phyloP scores from a whole-genome alignment of 2,888 invertebrate genomes.

The Chrysopilus asiliformis region DNA sequence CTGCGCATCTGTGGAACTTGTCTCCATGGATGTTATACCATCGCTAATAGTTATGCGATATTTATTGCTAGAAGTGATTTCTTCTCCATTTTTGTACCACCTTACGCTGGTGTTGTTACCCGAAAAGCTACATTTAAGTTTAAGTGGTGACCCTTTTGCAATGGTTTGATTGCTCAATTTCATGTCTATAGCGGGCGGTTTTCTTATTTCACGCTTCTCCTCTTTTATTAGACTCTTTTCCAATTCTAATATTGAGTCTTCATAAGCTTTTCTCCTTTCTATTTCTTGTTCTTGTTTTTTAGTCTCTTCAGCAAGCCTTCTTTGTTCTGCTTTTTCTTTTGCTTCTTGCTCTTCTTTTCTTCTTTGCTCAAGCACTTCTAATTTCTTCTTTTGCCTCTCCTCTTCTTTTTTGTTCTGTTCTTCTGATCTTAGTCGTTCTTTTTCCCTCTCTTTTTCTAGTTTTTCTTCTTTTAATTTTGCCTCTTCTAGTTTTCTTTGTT shows the following conservation, averaged over 20 bases:
- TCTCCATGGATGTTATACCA: constrained; percentile 51
- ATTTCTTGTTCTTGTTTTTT: neutral
- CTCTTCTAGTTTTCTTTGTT: neutral
- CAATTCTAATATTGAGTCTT: neutral
- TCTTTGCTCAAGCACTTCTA: too few relatives aligned
- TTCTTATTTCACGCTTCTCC: constrained; percentile 19
- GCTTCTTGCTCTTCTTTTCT: too few relatives aligned
- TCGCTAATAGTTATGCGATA: constrained; percentile 42
- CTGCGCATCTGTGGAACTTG: constrained; percentile 47
- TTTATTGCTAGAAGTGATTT: constrained; percentile 29
- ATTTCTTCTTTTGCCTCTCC: too few relatives aligned
- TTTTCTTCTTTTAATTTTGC: neutral
- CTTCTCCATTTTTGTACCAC: constrained; percentile 61
- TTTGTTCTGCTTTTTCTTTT: constrained; percentile 4
- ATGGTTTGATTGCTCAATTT: constrained; percentile 63
- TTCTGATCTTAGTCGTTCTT: constrained; percentile 8
- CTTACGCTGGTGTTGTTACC: constrained; percentile 53
- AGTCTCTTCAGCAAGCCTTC: constrained; percentile 11
- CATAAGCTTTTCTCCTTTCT: neutral
- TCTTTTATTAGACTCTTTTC: neutral
- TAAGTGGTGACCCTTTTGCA: constrained; percentile 57
- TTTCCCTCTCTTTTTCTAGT: constrained; percentile 10
- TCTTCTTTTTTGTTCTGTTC: constrained; percentile 5
- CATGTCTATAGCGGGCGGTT: constrained; percentile 37
- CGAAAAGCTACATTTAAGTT: constrained; percentile 64